These are phyloP conservation scores for Forbesichthys agassizii DNA, from an alignment of 2,113 vertebrate genomes.

Conservation along the genomic window DNA sequence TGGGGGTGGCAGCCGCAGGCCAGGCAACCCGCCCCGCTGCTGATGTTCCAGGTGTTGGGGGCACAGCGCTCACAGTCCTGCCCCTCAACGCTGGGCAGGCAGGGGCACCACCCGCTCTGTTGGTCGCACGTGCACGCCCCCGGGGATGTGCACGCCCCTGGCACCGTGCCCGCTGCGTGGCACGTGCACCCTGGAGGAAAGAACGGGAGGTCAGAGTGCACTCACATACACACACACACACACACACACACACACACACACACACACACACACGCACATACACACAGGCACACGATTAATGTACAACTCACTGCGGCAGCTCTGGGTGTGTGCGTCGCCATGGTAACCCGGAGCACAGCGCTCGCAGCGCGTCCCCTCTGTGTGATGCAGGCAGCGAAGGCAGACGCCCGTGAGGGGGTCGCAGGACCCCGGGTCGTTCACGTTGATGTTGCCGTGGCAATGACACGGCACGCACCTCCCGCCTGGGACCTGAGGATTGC, in stretches of 20 bases:
- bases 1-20: slow-evolving; percentile 79
- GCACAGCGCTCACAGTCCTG: slow-evolving; percentile 89
- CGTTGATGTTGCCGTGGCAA: slow-evolving; percentile 92
- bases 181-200: slow-evolving; percentile 84
- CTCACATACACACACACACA: not conserved
- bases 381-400: slow-evolving; percentile 88
- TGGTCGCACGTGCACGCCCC: slow-evolving; percentile 83
- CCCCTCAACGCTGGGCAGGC: slow-evolving; percentile 85
- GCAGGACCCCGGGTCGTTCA: slow-evolving; percentile 85
- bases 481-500: slow-evolving; percentile 81
- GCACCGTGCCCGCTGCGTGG: slow-evolving; percentile 78
- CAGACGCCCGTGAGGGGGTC: slow-evolving; percentile 83
- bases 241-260: not conserved
- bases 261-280: not conserved
- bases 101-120: slow-evolving; percentile 84
- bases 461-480: slow-evolving; percentile 85
- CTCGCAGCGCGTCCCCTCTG: slow-evolving; percentile 85
- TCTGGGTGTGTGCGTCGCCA: slow-evolving; percentile 84
- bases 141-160: slow-evolving; percentile 71
- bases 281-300: not conserved
- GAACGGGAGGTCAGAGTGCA: not conserved
- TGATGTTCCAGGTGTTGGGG: slow-evolving; percentile 85
- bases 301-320: slow-evolving; percentile 88
- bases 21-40: slow-evolving; percentile 83
- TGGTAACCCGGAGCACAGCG: slow-evolving; percentile 87